phyloP scores from a whole-genome alignment of 2,797 vertebrate genomes.

The Sciurus vulgaris region DNA sequence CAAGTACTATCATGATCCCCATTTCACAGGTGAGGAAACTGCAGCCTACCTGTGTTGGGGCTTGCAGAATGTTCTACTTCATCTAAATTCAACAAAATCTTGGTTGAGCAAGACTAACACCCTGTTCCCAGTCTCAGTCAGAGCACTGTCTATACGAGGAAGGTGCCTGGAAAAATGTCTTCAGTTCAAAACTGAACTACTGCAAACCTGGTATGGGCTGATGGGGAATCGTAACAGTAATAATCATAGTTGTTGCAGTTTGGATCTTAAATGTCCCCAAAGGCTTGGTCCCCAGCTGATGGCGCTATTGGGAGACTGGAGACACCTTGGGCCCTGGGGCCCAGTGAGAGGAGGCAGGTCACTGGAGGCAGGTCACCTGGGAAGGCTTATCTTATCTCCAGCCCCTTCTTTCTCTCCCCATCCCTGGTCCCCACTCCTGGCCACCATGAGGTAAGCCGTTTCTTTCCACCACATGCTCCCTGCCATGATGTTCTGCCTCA shows the following conservation, averaged over 20 bases:
- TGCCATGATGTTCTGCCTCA: background rate
- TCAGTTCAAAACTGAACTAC: background rate
- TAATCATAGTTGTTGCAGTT: background rate
- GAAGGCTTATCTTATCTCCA: background rate
- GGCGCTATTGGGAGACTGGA: background rate
- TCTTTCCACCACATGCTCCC: background rate
- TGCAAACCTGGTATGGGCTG: fast-evolving
- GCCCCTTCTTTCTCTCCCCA: background rate
- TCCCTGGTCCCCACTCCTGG: background rate
- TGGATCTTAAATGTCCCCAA: background rate
- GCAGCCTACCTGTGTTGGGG: background rate
- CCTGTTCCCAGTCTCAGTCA: background rate
- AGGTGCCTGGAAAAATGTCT: background rate
- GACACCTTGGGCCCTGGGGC: background rate
- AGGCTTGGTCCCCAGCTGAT: background rate
- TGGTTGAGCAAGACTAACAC: background rate
- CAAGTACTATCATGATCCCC: background rate
- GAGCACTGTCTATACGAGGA: background rate
- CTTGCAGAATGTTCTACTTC: background rate
- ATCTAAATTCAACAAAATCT: background rate
- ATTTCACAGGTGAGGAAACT: background rate
- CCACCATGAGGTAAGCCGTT: background rate
- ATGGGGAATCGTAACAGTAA: no score
- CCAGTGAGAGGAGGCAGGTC: no score
- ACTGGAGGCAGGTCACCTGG: no score